Base-by-base conservation (phyloP, 2,888 invertebrate genomes). In the Ophioninae sp. region DNA sequence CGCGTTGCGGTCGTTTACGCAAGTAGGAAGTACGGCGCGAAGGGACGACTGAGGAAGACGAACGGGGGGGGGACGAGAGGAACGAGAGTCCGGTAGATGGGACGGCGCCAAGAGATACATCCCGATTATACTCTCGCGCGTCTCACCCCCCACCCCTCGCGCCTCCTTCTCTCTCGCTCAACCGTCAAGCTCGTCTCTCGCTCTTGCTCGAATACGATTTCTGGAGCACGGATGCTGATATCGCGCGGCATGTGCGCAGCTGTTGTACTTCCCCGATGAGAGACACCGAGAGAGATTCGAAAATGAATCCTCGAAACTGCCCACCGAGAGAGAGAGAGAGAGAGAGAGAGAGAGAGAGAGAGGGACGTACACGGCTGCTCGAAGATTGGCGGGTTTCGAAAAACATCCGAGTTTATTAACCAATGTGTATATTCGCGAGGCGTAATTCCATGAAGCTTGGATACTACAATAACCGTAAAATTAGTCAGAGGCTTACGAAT, bases 101-200 rank as follows among this genome's bases (percentile, higher is more conserved):
- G 83, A 68, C 83, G 59, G 77, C 67, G 83, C 83, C 83, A 83
- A 83, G 68, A 83, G 80, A 77, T 73, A 82, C 78, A 83, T 71
- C 76, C 68, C 72, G 75, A 76, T 71, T 72, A 76, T 75, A 69
- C 56, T 61, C 71, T 61, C 71, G 23, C n/a, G 64, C 37, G 58
- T 58, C 69, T 23, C 56, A 7, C 68, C 72, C n/a, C 58, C 41
- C 61, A 0, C 58, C n/a, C 59, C n/a, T 20, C 10, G 17, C 17
- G 6, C 59, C 59, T 41, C 37, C 10, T 10, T 8, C 39, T 39
- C 41, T 9, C 56, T 22, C 56, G 23, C 69, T 69, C 56, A 30
- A 30, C 30, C 30, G 3, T 41, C 63, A 39, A 59, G 8, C 59
- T 73, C 61, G 23, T 59, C 39, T 39, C 56, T 30, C 41, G 65